phyloP scores from a whole-genome alignment of 2,113 vertebrate genomes.

The Lycocorax pyrrhopterus region DNA sequence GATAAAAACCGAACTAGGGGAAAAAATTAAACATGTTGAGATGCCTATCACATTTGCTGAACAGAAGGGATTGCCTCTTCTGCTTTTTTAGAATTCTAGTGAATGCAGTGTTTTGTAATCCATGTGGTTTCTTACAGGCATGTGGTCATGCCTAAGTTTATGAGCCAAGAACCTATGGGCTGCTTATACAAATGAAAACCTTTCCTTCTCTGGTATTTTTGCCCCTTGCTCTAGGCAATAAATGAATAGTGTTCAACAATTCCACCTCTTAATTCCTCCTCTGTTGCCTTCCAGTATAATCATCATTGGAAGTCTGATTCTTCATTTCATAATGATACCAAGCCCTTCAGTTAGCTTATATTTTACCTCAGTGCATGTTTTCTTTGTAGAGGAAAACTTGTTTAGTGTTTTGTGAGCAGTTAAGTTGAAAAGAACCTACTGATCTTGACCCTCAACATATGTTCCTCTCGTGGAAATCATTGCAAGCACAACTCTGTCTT shows the following conservation, averaged over 20 bases:
- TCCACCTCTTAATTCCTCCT: background rate
- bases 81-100: background rate
- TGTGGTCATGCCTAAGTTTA: background rate
- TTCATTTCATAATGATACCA: background rate
- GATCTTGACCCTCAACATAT: background rate
- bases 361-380: background rate
- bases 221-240: background rate
- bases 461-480: background rate
- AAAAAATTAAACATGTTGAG: background rate
- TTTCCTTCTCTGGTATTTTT: background rate
- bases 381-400: background rate
- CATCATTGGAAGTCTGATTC: background rate
- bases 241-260: background rate
- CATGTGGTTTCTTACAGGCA: background rate
- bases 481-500: background rate
- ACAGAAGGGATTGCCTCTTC: background rate
- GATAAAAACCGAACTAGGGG: background rate
- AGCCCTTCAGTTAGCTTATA: background rate
- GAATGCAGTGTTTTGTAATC: background rate
- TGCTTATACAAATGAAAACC: background rate
- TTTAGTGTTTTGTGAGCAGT: background rate
- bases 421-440: background rate
- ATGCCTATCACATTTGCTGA: background rate
- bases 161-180: background rate
- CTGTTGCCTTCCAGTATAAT: background rate